These are phyloP conservation scores for Caenorhabditis doughertyi DNA, from an alignment of 2,888 invertebrate genomes.

Conservation along the genomic window DNA sequence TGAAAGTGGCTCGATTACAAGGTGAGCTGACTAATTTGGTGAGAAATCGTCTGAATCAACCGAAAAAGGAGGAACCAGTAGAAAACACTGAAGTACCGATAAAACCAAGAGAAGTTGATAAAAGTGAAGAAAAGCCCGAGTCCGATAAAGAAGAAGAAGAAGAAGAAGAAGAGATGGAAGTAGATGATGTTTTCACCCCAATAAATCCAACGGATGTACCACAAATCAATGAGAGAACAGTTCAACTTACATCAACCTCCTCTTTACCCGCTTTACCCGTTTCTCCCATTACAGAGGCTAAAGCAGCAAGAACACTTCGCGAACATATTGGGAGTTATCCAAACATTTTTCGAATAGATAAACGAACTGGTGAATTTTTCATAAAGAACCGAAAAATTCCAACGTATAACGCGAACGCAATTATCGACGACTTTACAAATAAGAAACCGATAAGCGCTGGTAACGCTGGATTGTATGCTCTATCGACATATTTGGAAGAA, in stretches of 20 bases:
- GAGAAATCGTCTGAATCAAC: not conserved
- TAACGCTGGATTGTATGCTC: not conserved
- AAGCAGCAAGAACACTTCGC: no score
- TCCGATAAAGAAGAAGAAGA: no score
- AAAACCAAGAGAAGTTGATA: no score
- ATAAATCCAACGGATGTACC: no score
- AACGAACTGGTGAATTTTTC: not conserved
- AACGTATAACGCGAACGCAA: not conserved
- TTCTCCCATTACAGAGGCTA: no score
- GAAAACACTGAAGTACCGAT: not conserved
- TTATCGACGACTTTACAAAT: not conserved
- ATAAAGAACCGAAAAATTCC: not conserved
- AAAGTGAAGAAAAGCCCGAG: no score
- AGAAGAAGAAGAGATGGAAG: no score
- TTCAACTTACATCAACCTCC: no score
- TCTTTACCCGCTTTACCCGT: no score
- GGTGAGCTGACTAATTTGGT: not conserved
- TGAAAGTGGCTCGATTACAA: constrained; percentile 12
- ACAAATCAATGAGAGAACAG: no score
- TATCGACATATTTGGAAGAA: not conserved
- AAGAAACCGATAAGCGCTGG: not conserved
- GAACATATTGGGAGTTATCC: not conserved
- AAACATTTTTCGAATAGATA: not conserved
- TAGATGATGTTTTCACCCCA: no score
- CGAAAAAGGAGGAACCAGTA: not conserved